Conservation (phyloP, 2,797 vertebrate genomes). For the Gorsachius magnificus region DNA sequence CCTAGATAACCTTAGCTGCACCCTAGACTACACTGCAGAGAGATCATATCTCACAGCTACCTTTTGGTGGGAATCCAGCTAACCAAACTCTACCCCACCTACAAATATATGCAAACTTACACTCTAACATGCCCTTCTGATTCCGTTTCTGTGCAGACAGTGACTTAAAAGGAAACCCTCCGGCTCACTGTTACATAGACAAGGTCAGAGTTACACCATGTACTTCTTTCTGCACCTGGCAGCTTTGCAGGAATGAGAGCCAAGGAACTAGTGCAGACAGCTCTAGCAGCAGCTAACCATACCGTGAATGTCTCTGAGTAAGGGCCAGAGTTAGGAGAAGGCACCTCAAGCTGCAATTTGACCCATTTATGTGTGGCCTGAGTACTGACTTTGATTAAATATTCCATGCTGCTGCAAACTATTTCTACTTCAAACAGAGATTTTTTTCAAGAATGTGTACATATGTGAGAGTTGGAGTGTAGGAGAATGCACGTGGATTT, state of each 20-base stretch:
- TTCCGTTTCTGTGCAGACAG: neutral
- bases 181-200: neutral
- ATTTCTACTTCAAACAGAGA: neutral
- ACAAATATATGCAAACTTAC: neutral
- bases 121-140: neutral
- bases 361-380: neutral
- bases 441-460: neutral
- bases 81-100: neutral
- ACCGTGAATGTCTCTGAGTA: neutral
- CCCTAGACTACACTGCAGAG: neutral
- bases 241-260: neutral
- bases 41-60: neutral
- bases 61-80: neutral
- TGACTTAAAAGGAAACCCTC: neutral
- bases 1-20: neutral
- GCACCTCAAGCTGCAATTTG: neutral
- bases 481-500: neutral
- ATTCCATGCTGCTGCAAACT: neutral
- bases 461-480: neutral
- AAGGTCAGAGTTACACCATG: neutral
- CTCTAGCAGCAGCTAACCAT: neutral
- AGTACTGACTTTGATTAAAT: neutral
- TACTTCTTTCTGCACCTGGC: conserved; percentile 11
- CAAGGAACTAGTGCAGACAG: neutral
- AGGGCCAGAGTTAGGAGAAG: neutral